Base-by-base conservation (phyloP, 2,888 invertebrate genomes). In the Habroteleia sp. region DNA sequence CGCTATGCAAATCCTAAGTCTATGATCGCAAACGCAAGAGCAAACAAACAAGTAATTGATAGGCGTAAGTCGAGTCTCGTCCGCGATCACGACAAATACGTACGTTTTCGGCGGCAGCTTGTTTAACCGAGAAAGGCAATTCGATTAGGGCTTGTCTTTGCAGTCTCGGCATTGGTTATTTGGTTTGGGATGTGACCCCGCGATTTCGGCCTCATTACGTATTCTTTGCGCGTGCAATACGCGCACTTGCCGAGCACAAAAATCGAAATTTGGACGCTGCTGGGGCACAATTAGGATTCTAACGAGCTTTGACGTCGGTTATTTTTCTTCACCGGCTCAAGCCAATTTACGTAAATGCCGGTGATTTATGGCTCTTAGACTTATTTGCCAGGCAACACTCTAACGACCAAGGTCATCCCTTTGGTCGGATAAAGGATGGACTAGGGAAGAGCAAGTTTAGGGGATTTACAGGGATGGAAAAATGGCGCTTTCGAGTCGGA, bases 321-420 rank as follows among this genome's bases (percentile, higher is more conserved):
- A 54, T 66, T 58, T 58, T 65, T 65, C 72, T 50, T 48, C 33
- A 78, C 72, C 74, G 63, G 71, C 58, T 80, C n/a, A n/a, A 81
- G 66, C 68, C 80, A 83, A 82, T 83, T 84, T 81, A 81, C 83
- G 82, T 84, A 82, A 84, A 83, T 77, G 79, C 69, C 13, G 23
- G 42, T 66, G 77, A 77, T 80, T 72, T 60, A 52, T 54, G 41
- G 48, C 44, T 29, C 35, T 31, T 17, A 31, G n/a, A 41, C 31
- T 42, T 58, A 13, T 10, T 41, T 8, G 16, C 52, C 23, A 31
- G 52, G 42, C 10, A 46, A 27, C 27, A 25, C 25, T 37, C 17
- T 14, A 39, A 39, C 14, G 16, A 52, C 25, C 39, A 37, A 52
- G 35, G 50, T 52, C 48, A 20, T 6, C 1, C 0, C 42, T 25